Evolutionary conservation across 2,888 invertebrate genomes (phyloP).

Genomic region (Baronia brevicornis): DNA sequence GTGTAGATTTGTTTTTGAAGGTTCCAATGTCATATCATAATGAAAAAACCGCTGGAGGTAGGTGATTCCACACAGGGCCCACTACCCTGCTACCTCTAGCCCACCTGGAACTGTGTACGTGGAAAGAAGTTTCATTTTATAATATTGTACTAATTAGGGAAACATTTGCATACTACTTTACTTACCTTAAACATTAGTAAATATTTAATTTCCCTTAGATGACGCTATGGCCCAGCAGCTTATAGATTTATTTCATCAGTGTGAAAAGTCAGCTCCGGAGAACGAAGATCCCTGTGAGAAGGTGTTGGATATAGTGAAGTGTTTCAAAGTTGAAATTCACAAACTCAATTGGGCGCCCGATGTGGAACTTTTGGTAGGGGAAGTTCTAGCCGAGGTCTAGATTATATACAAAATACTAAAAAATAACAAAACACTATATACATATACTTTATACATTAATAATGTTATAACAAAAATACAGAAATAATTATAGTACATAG

Average conservation of each 20-base stretch:
- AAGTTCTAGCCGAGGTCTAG: conserved; percentile 45
- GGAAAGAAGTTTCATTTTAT: too few species aligned
- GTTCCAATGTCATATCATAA: too few species aligned
- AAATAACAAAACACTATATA: not conserved
- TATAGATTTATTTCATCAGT: conserved; percentile 37
- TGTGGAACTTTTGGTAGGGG: conserved; percentile 40
- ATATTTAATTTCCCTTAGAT: conserved; percentile 23
- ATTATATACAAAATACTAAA: not conserved
- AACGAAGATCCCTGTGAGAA: conserved; percentile 38
- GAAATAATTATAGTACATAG: not conserved
- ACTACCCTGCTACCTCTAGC: too few species aligned
- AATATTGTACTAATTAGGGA: too few species aligned
- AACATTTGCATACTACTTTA: too few species aligned
- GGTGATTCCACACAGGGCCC: too few species aligned
- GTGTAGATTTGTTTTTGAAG: too few species aligned
- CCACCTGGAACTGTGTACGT: too few species aligned
- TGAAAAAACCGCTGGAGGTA: too few species aligned
- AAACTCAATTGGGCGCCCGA: conserved; percentile 48
- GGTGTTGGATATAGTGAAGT: conserved; percentile 49
- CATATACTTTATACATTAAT: not conserved
- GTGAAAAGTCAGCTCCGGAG: conserved; percentile 32
- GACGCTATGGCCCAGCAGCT: conserved; percentile 28
- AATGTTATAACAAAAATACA: not conserved
- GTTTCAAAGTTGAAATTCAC: conserved; percentile 42
- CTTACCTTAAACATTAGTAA: not conserved